Conservation (phyloP, 2,888 invertebrate genomes). For the Steinernema scapterisci region DNA sequence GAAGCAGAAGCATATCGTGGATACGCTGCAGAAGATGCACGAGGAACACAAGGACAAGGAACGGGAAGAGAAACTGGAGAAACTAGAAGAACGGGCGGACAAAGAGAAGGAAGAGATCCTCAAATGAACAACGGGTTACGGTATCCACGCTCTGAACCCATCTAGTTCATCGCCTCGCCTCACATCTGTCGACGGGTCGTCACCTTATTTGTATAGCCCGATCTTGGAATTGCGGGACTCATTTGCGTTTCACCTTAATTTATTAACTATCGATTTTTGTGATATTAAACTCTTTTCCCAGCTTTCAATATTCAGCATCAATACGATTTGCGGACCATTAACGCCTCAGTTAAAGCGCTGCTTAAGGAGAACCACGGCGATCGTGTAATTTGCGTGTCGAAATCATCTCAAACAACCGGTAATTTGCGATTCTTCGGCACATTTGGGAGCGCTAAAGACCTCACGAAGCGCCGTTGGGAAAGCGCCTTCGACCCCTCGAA, state of each 20-base stretch:
- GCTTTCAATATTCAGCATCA: not conserved
- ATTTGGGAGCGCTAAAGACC: slow-evolving; percentile 19
- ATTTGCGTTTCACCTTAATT: slow-evolving; percentile 5
- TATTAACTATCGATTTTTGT: slow-evolving; percentile 20
- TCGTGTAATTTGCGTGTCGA: slow-evolving; percentile 30
- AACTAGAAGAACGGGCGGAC: slow-evolving; percentile 25
- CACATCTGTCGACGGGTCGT: not conserved
- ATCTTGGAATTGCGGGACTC: slow-evolving; percentile 1
- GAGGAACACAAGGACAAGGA: slow-evolving; percentile 38
- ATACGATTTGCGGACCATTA: not conserved
- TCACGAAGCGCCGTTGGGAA: slow-evolving; percentile 12
- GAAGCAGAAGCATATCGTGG: slow-evolving; percentile 50
- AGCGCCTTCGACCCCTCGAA: slow-evolving; percentile 9
- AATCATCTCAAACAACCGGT: slow-evolving; percentile 21
- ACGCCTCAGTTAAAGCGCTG: not conserved
- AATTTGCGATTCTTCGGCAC: slow-evolving; percentile 28
- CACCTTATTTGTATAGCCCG: not conserved
- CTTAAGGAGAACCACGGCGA: not conserved
- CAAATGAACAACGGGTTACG: slow-evolving; percentile 1
- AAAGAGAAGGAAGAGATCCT: not conserved
- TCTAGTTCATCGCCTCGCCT: not conserved
- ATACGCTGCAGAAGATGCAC: slow-evolving; percentile 49
- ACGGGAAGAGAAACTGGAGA: slow-evolving; percentile 15
- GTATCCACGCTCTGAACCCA: not conserved
- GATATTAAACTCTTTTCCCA: not conserved